Base-by-base conservation (phyloP, 2,888 invertebrate species). In the Dastarcus helophoroides region DNA sequence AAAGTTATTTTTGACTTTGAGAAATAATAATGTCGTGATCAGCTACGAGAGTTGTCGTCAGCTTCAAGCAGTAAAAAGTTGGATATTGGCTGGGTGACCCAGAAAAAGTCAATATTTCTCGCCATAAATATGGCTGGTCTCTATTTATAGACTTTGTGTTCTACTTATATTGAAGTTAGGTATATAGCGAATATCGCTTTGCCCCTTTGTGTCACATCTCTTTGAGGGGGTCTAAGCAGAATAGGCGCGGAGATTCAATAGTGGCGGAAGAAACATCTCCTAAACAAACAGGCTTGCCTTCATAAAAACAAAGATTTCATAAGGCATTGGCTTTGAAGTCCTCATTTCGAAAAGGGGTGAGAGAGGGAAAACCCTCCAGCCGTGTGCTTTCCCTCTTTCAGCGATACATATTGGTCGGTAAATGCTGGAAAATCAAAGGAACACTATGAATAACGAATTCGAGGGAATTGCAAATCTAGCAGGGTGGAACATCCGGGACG, bases 281-380 rank as follows among this genome's bases (percentile, higher is more conserved):
- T 27, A 36, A 46, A 36, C 38, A 40, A 32, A 41, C 35, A 38
- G 38, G 35, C 38, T n/a, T 33, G 36, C 41, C 44, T 45, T 46
- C 49, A 44, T 44, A 48, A 51, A 51, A 49, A 51, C 50, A 51
- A 51, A 50, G 51, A 50, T 50, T 50, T 48, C 47, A 50, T 50
- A 50, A 49, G 45, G 40, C 45, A 38, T 37, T 37, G 40, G 38
- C 49, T 51, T 51, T 51, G 51, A 51, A 49, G 51, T 51, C 47
- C 47, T 41, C 46, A 49, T 45, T 50, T 49, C 48, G 36, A 7
- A 6, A 10, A 13, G 31, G 31, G 36, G 39, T 34, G 35, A 29
- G 14, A 14, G 28, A 16, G 15, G 28, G 14, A 14, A 7, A 16
- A 11, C 10, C 16, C 13, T 17, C n/a, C 19, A n/a, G 12, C 22